Conservation (phyloP, 2,888 invertebrate genomes). For the Tachina fera region DNA sequence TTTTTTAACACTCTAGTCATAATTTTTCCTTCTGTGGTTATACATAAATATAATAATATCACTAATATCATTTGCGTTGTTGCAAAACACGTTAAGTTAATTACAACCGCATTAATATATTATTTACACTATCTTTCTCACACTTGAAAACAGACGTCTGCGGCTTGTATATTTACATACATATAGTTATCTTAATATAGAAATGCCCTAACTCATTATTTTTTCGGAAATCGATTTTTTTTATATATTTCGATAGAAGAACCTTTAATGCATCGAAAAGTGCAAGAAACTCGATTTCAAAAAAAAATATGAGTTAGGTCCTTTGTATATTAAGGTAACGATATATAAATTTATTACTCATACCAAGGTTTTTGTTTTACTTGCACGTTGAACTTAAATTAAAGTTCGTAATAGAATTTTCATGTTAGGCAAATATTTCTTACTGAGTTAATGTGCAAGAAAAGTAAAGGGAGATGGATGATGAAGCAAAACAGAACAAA, state of each 20-base stretch:
- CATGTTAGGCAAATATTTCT: slow-evolving; percentile 26
- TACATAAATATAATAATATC: too few relatives aligned
- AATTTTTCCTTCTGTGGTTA: background rate
- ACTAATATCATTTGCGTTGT: background rate
- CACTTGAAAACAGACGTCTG: background rate
- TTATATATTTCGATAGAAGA: too few relatives aligned
- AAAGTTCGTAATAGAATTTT: slow-evolving; percentile 45
- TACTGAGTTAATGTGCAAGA: background rate
- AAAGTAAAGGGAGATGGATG: background rate
- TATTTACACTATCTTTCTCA: background rate
- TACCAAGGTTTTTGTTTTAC: background rate
- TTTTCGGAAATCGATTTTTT: too few relatives aligned
- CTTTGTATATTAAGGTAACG: too few relatives aligned
- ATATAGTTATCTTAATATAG: too few relatives aligned
- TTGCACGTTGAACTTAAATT: slow-evolving; percentile 17
- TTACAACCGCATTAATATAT: slow-evolving; percentile 39
- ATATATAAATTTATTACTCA: background rate
- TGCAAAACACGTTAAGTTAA: slow-evolving; percentile 19
- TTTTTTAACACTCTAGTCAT: background rate
- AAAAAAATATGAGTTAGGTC: too few relatives aligned
- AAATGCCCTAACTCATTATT: too few relatives aligned
- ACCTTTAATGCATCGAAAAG: too few relatives aligned
- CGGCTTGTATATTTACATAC: background rate
- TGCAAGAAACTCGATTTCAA: too few relatives aligned
- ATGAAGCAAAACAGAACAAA: too few relatives aligned